These are phyloP conservation scores for Larimichthys crocea DNA, from an alignment of 2,113 vertebrate species.

Conservation along the genomic window DNA sequence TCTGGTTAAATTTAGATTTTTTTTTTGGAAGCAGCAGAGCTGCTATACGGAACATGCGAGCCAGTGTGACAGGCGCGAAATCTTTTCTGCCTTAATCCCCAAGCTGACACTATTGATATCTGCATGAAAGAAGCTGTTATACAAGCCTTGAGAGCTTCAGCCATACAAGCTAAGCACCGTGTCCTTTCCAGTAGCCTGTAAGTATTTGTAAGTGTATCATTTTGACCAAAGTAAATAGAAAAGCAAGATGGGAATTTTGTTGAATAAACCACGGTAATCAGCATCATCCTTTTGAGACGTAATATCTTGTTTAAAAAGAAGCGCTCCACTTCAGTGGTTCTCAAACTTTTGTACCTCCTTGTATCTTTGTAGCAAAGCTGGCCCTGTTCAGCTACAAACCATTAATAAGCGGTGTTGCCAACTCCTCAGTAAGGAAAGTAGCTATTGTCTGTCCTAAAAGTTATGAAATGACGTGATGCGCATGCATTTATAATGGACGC, in stretches of 20 bases:
- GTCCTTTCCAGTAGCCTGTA: slow-evolving; percentile 3
- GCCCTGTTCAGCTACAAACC: too few species aligned
- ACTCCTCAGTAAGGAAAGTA: too few species aligned
- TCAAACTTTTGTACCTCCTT: too few species aligned
- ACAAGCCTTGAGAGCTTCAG: slow-evolving; percentile 27
- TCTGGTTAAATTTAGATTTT: slow-evolving; percentile 15
- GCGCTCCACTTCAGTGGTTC: too few species aligned
- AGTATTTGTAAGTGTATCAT: background rate
- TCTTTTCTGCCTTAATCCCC: slow-evolving; percentile 39
- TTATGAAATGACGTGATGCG: too few species aligned
- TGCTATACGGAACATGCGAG: slow-evolving; percentile 26
- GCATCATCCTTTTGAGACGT: background rate
- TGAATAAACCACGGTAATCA: background rate
- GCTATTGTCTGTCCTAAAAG: too few species aligned
- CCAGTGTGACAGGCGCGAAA: slow-evolving; percentile 22
- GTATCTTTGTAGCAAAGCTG: too few species aligned
- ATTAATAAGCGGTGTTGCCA: too few species aligned
- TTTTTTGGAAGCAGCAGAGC: background rate
- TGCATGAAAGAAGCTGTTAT: slow-evolving; percentile 39
- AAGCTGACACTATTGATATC: slow-evolving; percentile 35
- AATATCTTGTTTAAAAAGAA: background rate
- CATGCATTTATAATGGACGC: too few species aligned
- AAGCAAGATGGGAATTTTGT: background rate
- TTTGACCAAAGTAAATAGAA: background rate
- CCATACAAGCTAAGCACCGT: slow-evolving; percentile 3